A percentile compares a stretch with the other conserved stretches of the same genome.
These are phyloP conservation scores for Poecile montanus DNA, from an alignment of 2,797 vertebrate species.

Conservation along the genomic window DNA sequence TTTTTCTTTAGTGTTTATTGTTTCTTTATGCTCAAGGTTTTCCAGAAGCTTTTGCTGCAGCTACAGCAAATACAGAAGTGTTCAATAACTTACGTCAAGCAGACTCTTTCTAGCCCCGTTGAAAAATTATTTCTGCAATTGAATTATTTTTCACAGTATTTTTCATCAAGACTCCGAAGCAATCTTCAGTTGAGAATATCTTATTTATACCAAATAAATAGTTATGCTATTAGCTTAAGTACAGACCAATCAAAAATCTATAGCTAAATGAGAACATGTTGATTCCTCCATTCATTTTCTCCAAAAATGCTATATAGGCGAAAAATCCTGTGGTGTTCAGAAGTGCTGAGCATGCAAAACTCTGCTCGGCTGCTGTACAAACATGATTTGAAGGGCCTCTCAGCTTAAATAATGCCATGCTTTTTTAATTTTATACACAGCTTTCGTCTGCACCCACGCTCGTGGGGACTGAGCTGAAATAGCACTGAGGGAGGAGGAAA, in stretches of 20 bases:
- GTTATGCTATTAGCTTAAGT: constrained; percentile 61
- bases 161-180: background rate
- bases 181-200: background rate
- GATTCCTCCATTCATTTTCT: constrained; percentile 61
- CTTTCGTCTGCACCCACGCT: constrained; percentile 10
- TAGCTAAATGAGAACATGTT: constrained; percentile 56
- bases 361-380: constrained; percentile 32
- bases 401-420: constrained; percentile 30
- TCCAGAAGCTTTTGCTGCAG: background rate
- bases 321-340: constrained; percentile 28
- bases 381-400: constrained; percentile 51
- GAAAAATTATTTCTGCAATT: background rate
- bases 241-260: constrained; percentile 56
- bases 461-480: background rate
- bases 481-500: background rate
- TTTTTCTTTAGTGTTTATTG: background rate
- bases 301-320: constrained; percentile 8
- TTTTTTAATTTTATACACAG: constrained; percentile 8
- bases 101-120: background rate
- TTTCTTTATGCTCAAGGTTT: background rate
- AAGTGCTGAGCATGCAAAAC: constrained; percentile 48
- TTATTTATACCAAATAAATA: constrained; percentile 66
- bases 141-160: constrained; percentile 16
- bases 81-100: background rate
- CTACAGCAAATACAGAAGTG: background rate